These are phyloP conservation scores for Styela plicata DNA, from an alignment of 23 tunicate species.

Conservation along the genomic window DNA sequence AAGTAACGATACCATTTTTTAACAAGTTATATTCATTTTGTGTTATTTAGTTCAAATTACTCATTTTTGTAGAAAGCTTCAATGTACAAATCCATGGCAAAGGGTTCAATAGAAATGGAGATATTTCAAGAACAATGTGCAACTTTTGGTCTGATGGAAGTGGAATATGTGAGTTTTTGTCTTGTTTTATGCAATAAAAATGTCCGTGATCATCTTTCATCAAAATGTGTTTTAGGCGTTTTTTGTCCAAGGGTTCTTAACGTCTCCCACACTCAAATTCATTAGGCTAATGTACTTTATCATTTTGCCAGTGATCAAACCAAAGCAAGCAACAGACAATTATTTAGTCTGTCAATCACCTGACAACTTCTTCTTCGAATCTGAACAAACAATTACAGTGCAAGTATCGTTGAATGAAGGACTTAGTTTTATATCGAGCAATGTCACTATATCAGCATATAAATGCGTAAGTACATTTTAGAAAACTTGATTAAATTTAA, in stretches of 20 bases:
- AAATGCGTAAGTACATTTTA: constrained; percentile 47
- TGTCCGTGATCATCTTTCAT: too few relatives aligned
- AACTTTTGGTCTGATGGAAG: constrained; percentile 39
- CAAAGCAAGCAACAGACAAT: constrained; percentile 23
- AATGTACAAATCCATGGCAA: constrained; percentile 40
- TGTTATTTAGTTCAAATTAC: too few relatives aligned
- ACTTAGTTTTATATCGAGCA: constrained; percentile 76
- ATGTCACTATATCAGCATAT: constrained; percentile 61
- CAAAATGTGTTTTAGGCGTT: not conserved
- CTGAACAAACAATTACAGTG: constrained; percentile 36
- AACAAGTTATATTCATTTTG: too few relatives aligned
- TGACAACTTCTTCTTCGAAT: constrained; percentile 17
- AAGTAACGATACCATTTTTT: too few relatives aligned
- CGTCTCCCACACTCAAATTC: too few relatives aligned
- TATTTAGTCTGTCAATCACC: constrained; percentile 55
- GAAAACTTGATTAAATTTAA: not conserved
- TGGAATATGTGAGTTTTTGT: not conserved
- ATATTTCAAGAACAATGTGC: constrained; percentile 38
- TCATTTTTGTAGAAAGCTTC: constrained; percentile 64
- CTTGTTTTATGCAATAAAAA: not conserved
- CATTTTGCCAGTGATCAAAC: constrained; percentile 45
- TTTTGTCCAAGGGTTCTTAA: too few relatives aligned
- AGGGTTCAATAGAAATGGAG: constrained; percentile 76
- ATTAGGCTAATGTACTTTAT: not conserved
- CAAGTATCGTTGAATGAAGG: constrained; percentile 83